phyloP scores from a whole-genome alignment of 2,888 invertebrate genomes.

The Keiferia lycopersicella region DNA sequence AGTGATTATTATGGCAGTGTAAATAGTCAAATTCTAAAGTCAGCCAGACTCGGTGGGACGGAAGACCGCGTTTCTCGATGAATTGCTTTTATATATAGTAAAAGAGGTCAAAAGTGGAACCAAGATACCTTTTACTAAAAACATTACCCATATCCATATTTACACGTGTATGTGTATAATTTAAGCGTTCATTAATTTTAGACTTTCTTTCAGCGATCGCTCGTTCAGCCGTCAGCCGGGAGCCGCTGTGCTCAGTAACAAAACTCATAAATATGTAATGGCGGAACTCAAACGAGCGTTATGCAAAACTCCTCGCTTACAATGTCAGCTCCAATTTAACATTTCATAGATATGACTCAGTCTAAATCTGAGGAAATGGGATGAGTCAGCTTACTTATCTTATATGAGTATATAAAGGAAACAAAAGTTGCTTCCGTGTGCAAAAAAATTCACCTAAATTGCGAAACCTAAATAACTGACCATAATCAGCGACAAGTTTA shows the following conservation, averaged over 20 bases:
- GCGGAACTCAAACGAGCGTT: conserved; percentile 51
- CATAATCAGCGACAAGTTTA: too few species aligned
- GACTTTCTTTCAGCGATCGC: conserved; percentile 72
- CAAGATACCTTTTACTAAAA: too few species aligned
- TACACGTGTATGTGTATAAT: conserved; percentile 76
- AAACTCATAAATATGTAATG: conserved; percentile 55
- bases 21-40: too few species aligned
- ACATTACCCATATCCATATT: conserved; percentile 56
- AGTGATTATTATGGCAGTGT: too few species aligned
- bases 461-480: too few species aligned
- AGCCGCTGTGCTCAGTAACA: conserved; percentile 27
- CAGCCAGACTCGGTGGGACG: too few species aligned
- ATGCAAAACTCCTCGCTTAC: conserved; percentile 64
- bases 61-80: too few species aligned
- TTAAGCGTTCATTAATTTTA: conserved; percentile 78
- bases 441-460: too few species aligned
- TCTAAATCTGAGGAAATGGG: conserved; percentile 37
- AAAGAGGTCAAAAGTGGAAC: too few species aligned
- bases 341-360: conserved; percentile 52
- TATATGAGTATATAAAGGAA: too few species aligned
- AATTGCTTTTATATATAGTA: too few species aligned
- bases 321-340: conserved; percentile 68
- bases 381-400: conserved; percentile 14
- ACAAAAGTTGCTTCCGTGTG: too few species aligned
- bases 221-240: conserved; percentile 17